Evolutionary conservation across 2,113 vertebrate genomes (phyloP).

Genomic region (Oreotrochilus melanogaster): DNA sequence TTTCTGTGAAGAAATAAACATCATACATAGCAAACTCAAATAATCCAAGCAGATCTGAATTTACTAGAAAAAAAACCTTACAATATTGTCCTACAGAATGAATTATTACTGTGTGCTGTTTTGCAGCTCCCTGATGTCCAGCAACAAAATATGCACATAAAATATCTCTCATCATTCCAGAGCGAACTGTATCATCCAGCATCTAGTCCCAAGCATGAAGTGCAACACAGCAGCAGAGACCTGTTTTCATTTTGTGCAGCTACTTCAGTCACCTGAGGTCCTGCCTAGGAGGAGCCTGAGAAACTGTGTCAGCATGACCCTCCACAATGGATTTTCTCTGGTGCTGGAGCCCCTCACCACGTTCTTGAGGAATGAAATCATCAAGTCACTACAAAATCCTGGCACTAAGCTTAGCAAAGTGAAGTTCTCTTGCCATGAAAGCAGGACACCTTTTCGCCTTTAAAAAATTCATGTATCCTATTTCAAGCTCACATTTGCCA

Average conservation of each 20-base stretch:
- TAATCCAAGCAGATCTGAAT: not conserved
- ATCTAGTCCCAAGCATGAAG: not conserved
- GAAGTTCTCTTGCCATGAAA: not conserved
- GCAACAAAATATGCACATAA: not conserved
- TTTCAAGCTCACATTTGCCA: not conserved
- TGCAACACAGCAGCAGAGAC: not conserved
- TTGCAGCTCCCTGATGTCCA: not conserved
- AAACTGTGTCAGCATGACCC: not conserved
- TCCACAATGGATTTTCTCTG: not conserved
- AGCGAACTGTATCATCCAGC: fast-evolving
- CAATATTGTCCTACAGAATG: not conserved
- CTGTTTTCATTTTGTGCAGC: not conserved
- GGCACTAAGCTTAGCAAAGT: not conserved
- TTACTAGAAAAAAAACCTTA: not conserved
- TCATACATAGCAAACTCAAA: not conserved
- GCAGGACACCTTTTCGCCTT: not conserved
- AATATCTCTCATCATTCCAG: not conserved
- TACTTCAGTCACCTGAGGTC: not conserved
- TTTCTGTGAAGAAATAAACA: not conserved
- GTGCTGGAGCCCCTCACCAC: fast-evolving
- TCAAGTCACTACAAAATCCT: not conserved
- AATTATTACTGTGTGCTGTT: not conserved
- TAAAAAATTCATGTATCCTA: not conserved
- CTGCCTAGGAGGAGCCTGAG: not conserved
- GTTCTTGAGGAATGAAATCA: not conserved